phyloP scores from a whole-genome alignment of 2,888 invertebrate genomes.

The Helleia helle region DNA sequence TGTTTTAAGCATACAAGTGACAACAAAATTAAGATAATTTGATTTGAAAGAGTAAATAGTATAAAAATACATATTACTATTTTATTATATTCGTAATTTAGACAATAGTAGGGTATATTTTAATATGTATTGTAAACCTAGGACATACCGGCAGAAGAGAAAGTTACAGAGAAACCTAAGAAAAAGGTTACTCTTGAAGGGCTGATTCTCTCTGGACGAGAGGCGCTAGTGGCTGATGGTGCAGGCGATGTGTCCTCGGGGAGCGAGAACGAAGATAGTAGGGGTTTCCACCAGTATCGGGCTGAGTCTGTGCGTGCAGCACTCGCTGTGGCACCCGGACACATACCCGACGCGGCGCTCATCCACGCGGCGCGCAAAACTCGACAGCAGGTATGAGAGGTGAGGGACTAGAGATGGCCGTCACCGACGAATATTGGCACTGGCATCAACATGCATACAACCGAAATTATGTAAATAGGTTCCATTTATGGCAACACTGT shows the following conservation, averaged over 20 bases:
- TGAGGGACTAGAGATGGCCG: conserved; percentile 78
- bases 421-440: too few relatives aligned
- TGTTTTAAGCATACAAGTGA: too few relatives aligned
- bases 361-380: conserved; percentile 98
- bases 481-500: too few relatives aligned
- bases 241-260: conserved; percentile 77
- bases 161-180: conserved; percentile 35
- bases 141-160: conserved; percentile 33
- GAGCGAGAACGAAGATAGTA: conserved; percentile 52
- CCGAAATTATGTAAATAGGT: too few relatives aligned
- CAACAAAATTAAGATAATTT: too few relatives aligned
- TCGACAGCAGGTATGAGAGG: conserved; percentile 87
- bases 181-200: conserved; percentile 66
- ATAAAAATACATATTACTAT: too few relatives aligned
- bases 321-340: conserved; percentile 83
- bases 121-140: conserved; percentile 25
- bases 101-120: background rate
- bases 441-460: too few relatives aligned
- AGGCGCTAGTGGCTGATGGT: conserved; percentile 86
- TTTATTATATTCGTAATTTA: too few relatives aligned
- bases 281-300: conserved; percentile 64
- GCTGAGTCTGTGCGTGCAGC: conserved; percentile 85
- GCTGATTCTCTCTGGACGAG: conserved; percentile 84
- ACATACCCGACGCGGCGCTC: conserved; percentile 97
- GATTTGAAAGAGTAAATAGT: too few relatives aligned